Evolutionary conservation across 2,797 vertebrate genomes (phyloP).

Genomic region (Artibeus lituratus): DNA sequence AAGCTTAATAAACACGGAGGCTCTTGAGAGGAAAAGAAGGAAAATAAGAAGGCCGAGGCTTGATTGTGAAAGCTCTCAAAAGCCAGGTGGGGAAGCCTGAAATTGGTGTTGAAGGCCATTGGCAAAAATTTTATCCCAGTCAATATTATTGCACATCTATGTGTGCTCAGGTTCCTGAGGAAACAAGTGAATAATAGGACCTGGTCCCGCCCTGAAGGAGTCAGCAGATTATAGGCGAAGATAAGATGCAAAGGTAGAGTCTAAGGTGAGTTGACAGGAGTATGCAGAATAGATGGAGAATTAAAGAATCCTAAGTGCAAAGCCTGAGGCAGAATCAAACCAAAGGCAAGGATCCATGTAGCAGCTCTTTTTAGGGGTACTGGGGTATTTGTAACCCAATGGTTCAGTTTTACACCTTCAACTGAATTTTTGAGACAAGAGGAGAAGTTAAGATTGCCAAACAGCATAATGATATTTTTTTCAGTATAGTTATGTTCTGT

Average conservation of each 20-base stretch:
- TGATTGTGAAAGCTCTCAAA: background rate
- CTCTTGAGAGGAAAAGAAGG: constrained; percentile 2
- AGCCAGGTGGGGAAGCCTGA: background rate
- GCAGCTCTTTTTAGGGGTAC: background rate
- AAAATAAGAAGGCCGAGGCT: background rate
- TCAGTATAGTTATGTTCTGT: background rate
- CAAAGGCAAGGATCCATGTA: background rate
- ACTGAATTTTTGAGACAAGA: background rate
- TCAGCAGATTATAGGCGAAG: background rate
- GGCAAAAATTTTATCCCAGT: background rate
- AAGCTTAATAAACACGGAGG: background rate
- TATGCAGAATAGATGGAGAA: background rate
- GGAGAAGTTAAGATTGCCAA: background rate
- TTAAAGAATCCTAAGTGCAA: background rate
- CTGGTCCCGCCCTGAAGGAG: background rate
- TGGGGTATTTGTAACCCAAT: background rate
- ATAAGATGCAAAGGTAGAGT: background rate
- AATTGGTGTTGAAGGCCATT: background rate
- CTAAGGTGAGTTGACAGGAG: background rate
- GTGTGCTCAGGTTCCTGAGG: background rate
- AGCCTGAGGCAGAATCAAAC: background rate
- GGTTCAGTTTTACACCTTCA: background rate
- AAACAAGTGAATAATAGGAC: background rate
- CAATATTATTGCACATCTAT: background rate
- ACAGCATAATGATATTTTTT: background rate